Conservation (phyloP, 37 sponge, comb jelly and placozoan species). For the Bolinopsis microptera region DNA sequence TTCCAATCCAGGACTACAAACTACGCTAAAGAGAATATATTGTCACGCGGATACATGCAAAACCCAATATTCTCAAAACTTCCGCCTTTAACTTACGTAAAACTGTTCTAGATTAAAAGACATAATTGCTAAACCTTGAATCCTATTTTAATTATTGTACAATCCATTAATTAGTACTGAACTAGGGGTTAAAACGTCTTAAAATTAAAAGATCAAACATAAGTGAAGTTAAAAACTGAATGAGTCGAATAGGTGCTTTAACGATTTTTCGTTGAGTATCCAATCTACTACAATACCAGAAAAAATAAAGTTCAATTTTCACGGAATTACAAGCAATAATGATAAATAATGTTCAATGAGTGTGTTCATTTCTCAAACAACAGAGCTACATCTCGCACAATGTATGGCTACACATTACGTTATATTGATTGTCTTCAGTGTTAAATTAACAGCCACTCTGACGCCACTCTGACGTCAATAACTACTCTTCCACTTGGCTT, state of each 20-base stretch:
- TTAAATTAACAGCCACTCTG: no score
- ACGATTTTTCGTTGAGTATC: not conserved
- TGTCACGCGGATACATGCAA: not conserved
- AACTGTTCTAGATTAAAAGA: not conserved
- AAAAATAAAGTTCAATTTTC: not conserved
- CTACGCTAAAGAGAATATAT: no score
- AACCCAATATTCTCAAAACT: not conserved
- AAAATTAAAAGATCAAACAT: not conserved
- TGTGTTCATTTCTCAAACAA: no score
- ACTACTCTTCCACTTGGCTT: no score
- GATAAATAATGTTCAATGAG: not conserved
- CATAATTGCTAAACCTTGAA: not conserved
- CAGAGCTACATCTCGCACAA: no score
- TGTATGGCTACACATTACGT: no score
- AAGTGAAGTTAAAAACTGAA: not conserved
- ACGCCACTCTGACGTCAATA: no score
- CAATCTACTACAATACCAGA: not conserved
- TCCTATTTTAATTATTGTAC: not conserved
- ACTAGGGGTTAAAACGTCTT: not conserved
- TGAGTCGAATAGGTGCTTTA: no score
- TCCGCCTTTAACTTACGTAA: not conserved
- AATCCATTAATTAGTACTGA: not conserved
- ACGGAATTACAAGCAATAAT: not conserved
- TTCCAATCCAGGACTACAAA: no score
- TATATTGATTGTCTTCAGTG: no score